phyloP scores from a whole-genome alignment of 2,888 invertebrate genomes.

The Mimas tiliae region DNA sequence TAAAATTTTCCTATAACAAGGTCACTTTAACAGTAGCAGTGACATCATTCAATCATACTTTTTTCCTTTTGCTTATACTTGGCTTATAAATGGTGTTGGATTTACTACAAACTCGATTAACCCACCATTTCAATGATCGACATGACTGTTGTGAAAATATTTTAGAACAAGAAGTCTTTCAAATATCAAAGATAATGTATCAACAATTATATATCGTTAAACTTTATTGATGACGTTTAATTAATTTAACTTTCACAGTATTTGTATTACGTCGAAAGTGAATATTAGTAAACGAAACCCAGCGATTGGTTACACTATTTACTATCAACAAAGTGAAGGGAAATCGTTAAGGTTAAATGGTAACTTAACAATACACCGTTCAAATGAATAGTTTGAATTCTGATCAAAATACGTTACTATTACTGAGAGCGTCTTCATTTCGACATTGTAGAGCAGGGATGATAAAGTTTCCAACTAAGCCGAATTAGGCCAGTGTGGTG shows the following conservation, averaged over 20 bases:
- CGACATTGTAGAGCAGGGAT: neutral
- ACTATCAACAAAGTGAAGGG: slow-evolving; percentile 15
- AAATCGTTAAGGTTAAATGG: slow-evolving; percentile 15
- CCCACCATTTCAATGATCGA: neutral
- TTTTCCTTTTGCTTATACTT: neutral
- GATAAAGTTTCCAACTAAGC: neutral
- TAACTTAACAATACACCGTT: slow-evolving; percentile 1
- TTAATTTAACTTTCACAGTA: slow-evolving; percentile 7
- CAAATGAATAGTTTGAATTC: slow-evolving; percentile 8
- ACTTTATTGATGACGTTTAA: neutral
- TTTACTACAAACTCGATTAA: neutral
- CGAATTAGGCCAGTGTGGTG: too few relatives aligned
- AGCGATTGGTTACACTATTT: neutral
- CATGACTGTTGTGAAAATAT: neutral
- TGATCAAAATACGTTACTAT: neutral
- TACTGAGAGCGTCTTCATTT: neutral
- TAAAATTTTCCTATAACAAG: neutral
- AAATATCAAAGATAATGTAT: neutral
- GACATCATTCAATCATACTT: neutral
- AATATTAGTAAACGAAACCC: neutral
- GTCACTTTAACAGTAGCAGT: neutral
- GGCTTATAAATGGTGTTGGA: too few relatives aligned
- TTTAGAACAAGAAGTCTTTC: neutral
- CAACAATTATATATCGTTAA: neutral
- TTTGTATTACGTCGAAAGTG: neutral